These are phyloP conservation scores for Rhagoletis zephyria DNA, from an alignment of 1,140 invertebrate genomes.

Conservation along the genomic window DNA sequence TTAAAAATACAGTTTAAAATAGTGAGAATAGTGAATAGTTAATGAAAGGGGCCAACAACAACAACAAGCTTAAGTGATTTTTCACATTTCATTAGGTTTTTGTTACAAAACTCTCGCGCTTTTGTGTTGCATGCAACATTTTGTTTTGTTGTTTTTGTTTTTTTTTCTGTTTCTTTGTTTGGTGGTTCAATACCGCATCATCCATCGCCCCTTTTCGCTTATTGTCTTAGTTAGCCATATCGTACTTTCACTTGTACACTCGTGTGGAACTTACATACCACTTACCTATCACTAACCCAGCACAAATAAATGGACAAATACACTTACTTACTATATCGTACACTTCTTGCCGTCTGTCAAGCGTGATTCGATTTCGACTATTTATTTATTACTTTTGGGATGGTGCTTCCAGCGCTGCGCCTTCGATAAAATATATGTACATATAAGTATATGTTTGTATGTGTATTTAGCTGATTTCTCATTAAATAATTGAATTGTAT, in stretches of 20 bases:
- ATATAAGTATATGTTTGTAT: not conserved
- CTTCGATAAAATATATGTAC: not conserved
- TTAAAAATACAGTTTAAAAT: not conserved
- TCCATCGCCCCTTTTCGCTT: conserved; percentile 41
- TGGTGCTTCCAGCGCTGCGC: not conserved
- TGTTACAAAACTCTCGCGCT: not conserved
- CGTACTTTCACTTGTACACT: conserved; percentile 43
- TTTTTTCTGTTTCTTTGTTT: not conserved
- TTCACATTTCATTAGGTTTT: conserved; percentile 45
- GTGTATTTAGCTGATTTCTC: not conserved
- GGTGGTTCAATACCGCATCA: conserved; percentile 8
- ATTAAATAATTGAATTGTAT: conserved; percentile 46
- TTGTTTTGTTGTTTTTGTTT: not conserved
- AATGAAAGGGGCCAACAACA: conserved; percentile 31
- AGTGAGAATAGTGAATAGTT: no score
- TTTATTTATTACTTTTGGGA: conserved; percentile 39
- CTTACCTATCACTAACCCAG: not conserved
- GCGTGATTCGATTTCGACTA: conserved; percentile 22
- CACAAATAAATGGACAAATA: not conserved
- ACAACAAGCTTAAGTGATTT: not conserved
- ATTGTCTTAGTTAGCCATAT: conserved; percentile 38
- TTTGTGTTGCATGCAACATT: conserved; percentile 41
- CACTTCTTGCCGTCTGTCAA: conserved; percentile 38
- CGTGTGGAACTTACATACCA: not conserved
- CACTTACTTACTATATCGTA: no score